phyloP scores from a whole-genome alignment of 2,113 vertebrate species.

The Origma solitaria region DNA sequence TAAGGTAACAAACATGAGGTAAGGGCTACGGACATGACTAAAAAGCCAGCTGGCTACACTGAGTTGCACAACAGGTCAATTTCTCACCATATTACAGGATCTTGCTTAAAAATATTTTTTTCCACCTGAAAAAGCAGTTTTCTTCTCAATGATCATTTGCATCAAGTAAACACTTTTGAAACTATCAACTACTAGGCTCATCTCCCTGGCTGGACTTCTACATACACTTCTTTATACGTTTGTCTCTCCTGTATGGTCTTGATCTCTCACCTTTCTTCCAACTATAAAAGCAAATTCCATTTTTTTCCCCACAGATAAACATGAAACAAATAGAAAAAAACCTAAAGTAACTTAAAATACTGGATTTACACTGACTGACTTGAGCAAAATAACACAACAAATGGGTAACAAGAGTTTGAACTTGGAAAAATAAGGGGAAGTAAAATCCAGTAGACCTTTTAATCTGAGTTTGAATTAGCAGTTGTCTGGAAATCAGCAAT shows the following conservation, averaged over 20 bases:
- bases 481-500: too few relatives aligned
- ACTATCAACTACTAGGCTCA: neutral
- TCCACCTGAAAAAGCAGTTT: neutral
- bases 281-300: neutral
- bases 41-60: neutral
- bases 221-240: neutral
- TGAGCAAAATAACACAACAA: neutral
- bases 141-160: accelerated
- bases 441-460: neutral
- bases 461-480: neutral
- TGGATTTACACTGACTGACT: neutral
- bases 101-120: neutral
- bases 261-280: neutral
- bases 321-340: neutral
- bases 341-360: neutral
- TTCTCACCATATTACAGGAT: neutral
- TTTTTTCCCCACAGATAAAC: neutral
- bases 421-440: neutral
- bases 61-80: neutral
- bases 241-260: neutral
- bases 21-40: neutral
- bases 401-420: neutral
- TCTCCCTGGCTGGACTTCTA: neutral
- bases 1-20: conserved; percentile 10
- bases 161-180: neutral